A percentile compares a stretch with the other conserved stretches of the same genome.
Evolutionary conservation across 2,797 vertebrate species (phyloP).

Genomic region (Spatula versicolor): DNA sequence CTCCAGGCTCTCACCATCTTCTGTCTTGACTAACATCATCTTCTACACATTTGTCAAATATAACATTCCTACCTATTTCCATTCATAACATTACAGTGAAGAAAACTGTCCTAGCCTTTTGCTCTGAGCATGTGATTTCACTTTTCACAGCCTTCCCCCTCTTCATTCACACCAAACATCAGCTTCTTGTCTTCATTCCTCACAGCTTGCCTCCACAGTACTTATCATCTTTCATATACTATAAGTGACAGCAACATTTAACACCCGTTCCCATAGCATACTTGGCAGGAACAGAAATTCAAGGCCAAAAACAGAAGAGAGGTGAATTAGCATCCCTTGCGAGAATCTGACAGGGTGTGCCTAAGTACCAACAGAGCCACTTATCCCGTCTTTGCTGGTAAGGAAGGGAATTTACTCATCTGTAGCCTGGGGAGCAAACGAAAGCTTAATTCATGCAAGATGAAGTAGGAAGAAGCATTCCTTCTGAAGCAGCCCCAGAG

Average conservation of each 20-base stretch:
- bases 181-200: constrained; percentile 68
- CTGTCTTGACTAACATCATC: background rate
- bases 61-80: constrained; percentile 44
- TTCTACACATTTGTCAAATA: constrained; percentile 31
- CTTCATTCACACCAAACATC: constrained; percentile 64
- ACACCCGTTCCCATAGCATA: constrained; percentile 27
- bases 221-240: constrained; percentile 58
- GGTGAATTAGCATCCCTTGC: background rate
- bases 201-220: constrained; percentile 60
- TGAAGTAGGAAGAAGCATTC: background rate
- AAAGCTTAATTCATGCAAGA: background rate
- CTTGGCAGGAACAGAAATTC: constrained; percentile 34
- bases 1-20: constrained; percentile 47
- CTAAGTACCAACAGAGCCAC: background rate
- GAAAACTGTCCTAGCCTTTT: constrained; percentile 56
- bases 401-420: background rate
- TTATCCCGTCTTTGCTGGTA: background rate
- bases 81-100: constrained; percentile 37
- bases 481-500: background rate
- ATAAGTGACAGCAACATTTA: constrained; percentile 63
- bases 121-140: constrained; percentile 52
- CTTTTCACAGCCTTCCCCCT: constrained; percentile 59
- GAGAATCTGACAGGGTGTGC: background rate
- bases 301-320: constrained; percentile 37
- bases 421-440: background rate